Evolutionary conservation across 2,113 vertebrate species (phyloP).

Genomic region (Bos javanicus): DNA sequence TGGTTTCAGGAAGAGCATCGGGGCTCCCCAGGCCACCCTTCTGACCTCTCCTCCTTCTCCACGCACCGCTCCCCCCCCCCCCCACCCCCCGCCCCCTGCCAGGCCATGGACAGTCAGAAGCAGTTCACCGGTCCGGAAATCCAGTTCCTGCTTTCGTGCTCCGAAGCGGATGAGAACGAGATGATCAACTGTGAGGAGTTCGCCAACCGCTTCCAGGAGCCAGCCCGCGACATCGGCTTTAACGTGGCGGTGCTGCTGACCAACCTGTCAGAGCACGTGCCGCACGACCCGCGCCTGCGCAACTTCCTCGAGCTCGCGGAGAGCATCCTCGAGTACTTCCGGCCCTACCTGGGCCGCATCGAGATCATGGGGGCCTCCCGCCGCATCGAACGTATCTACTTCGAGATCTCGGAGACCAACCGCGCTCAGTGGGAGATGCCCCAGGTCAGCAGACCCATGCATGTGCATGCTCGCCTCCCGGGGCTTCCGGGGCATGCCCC

Average conservation of each 20-base stretch:
- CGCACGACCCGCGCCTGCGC: constrained; percentile 91
- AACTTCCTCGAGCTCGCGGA: constrained; percentile 93
- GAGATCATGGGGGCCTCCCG: constrained; percentile 96
- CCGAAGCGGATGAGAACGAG: constrained; percentile 96
- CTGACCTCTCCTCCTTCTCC: neutral
- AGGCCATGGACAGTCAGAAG: constrained; percentile 95
- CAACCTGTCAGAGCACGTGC: constrained; percentile 95
- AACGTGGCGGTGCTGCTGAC: constrained; percentile 96
- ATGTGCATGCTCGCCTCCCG: fast-evolving
- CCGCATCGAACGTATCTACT: constrained; percentile 95
- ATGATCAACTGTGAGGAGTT: constrained; percentile 97
- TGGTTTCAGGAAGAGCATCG: neutral
- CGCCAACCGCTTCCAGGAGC: constrained; percentile 94
- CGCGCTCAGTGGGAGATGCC: constrained; percentile 99
- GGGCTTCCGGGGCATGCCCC: neutral
- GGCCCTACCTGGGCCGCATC: constrained; percentile 93
- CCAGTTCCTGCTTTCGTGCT: constrained; percentile 98
- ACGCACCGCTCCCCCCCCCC: neutral
- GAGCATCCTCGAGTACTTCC: constrained; percentile 95
- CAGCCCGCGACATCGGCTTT: constrained; percentile 96
- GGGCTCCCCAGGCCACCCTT: neutral
- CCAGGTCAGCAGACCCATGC: constrained; percentile 79
- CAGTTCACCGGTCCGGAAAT: constrained; percentile 92
- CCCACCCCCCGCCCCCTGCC: neutral
- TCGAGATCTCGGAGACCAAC: constrained; percentile 97